Percentiles rank a stretch among this genome's conserved stretches.
phyloP scores from a whole-genome alignment of 2,888 invertebrate species.

The Pseudococcus viburni region DNA sequence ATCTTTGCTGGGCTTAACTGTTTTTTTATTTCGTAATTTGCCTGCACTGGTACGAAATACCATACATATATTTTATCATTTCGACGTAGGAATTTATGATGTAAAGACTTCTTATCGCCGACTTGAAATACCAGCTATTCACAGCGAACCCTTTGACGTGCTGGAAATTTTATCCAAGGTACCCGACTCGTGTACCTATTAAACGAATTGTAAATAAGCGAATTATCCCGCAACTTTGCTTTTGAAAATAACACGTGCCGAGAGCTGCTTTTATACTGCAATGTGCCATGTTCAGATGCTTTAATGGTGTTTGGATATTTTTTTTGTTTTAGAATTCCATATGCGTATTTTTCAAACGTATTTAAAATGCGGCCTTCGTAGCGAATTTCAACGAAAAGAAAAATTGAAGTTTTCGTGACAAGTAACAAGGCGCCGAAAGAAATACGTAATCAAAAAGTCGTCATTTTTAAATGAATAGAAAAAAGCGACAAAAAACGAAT shows the following conservation, averaged over 20 bases:
- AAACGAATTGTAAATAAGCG: neutral
- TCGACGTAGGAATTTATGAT: neutral
- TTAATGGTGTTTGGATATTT: conserved; percentile 29
- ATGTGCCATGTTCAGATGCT: neutral
- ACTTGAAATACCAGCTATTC: neutral
- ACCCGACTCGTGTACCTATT: neutral
- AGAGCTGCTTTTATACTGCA: neutral
- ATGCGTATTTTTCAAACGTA: neutral
- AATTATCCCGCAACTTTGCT: neutral
- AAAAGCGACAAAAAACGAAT: too few species aligned
- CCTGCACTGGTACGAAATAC: neutral
- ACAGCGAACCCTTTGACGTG: neutral
- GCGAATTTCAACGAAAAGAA: neutral
- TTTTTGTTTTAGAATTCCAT: conserved; percentile 11
- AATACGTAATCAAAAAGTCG: conserved; percentile 24
- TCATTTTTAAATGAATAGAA: neutral
- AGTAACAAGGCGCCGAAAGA: neutral
- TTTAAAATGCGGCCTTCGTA: conserved; percentile 1
- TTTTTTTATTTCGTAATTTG: too few species aligned
- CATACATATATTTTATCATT: neutral
- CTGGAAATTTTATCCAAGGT: neutral
- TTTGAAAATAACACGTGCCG: neutral
- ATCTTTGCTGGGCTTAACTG: too few species aligned
- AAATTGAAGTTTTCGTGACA: neutral
- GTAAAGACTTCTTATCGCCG: conserved; percentile 5